Evolutionary conservation across 2,113 vertebrate species (phyloP), one percentile per base, ranked within the genome.

Genomic region (Rhinoderma darwinii): DNA sequence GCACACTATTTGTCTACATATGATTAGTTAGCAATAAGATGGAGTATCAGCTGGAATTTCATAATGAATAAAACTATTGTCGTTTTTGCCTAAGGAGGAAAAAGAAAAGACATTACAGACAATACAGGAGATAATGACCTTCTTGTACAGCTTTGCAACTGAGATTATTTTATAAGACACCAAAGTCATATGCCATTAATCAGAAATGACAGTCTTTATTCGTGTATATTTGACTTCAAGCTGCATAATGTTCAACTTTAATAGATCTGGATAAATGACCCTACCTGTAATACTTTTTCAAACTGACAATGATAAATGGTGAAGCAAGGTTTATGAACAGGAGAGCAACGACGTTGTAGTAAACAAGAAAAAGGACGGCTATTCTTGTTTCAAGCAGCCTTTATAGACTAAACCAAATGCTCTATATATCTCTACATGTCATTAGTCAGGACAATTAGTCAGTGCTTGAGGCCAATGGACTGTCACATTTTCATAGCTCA

Each of bases 281-380:
- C 92, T 95, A 95, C 95, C 93, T 95, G 94, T 92, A 93, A 94
- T 93, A 94, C 93, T 96, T 94, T 95, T 96, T 97, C 96, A 97
- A 94, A 93, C 91, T 96, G 92, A 96, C 95, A 95, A 83, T 98
- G 97, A 99, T 97, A 92, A 95, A 99, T 98, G 96, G 94, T 88
- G 61, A 94, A 93, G 92, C 85, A 88, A 90, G 95, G 20, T 87
- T 96, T 95, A 96, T 94, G 92, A 97, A 96, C 95, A 92, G 95
- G 94, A 96, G 95, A 94, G 94, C 92, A 91, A 94, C 91, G 93
- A 94, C 91, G 93, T 92, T 91, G 94, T 92, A 92, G 92, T 95
- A 96, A 93, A 94, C 92, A 94, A 93, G 96, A 96, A 95, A 96
- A 96, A 92, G 94, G 93, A 92, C 78, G 89, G 73, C 90, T 56